Percentiles rank a stretch among this genome's conserved stretches.
phyloP scores from a whole-genome alignment of 2,888 invertebrate species.

The Agrochola macilenta region DNA sequence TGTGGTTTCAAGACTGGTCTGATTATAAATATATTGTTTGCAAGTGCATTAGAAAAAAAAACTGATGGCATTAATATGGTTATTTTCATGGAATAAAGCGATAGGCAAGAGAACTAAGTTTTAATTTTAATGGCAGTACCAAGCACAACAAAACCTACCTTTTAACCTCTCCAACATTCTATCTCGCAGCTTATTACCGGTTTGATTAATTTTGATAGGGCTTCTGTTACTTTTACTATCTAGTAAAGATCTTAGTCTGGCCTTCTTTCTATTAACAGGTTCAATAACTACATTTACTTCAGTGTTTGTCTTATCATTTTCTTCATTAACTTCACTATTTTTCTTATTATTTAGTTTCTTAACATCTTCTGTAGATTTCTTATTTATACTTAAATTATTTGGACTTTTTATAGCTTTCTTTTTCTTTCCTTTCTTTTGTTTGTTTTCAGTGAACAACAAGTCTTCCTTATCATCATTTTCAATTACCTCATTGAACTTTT shows the following conservation, averaged over 20 bases:
- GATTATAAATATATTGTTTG: background rate
- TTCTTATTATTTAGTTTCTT: slow-evolving; percentile 33
- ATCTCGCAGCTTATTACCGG: slow-evolving; percentile 87
- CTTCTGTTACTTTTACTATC: slow-evolving; percentile 72
- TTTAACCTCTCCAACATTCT: slow-evolving; percentile 93
- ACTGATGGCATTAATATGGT: background rate
- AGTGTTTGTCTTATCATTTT: slow-evolving; percentile 37
- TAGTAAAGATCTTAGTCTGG: slow-evolving; percentile 72
- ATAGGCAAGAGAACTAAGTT: background rate
- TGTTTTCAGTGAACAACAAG: slow-evolving; percentile 68
- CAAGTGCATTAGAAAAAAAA: background rate
- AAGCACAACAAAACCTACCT: slow-evolving; percentile 76
- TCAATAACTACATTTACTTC: slow-evolving; percentile 31
- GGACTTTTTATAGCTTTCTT: slow-evolving; percentile 36
- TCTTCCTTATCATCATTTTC: slow-evolving; percentile 75
- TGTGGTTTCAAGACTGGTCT: background rate
- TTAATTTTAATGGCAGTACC: background rate
- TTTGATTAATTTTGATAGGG: slow-evolving; percentile 70
- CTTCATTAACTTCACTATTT: slow-evolving; percentile 18
- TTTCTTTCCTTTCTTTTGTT: slow-evolving; percentile 56
- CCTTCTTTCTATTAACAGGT: slow-evolving; percentile 72
- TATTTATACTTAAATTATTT: slow-evolving; percentile 23
- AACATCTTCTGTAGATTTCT: slow-evolving; percentile 24
- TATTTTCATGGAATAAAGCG: background rate
- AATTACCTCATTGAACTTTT: slow-evolving; percentile 76